Base-by-base conservation (phyloP, 2,797 vertebrate species). In the Pterois miles region DNA sequence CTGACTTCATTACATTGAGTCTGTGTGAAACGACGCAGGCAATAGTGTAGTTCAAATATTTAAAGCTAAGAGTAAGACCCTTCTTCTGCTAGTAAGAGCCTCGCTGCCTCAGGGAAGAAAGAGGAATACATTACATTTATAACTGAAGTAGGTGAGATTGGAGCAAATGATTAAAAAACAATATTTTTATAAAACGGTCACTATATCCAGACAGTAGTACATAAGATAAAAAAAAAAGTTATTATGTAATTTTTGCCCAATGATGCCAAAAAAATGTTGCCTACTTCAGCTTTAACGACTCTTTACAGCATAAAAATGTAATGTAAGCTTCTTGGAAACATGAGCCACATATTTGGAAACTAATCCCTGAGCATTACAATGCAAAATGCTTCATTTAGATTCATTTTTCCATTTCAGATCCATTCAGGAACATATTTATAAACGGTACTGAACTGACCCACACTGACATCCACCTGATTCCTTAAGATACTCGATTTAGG, bases 11-110 rank as follows among this genome's bases (percentile, higher is more conserved):
- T 83, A 72, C 63, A 82, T 72, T 70, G 67, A 68, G 74, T 67
- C 58, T 80, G 74, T 62, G 75, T 59, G 68, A 75, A 82, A 78
- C 58, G 57, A 76, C 43, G 59, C 56, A 1, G 18, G 54, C 67
- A 57, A 81, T 78, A 83, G 71, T 20, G 67, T 78, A 83, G 78
- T 74, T 89, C 68, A 88, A 89, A 91, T 86, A 89, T 89, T 89
- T 81, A 89, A 86, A 29, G 58, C 65, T 12, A 27, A n/a, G 70
- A 84, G 71, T 78, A 74, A 83, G 62, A 58, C 31, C 43, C 14
- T 18, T 68, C 36, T 5, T 56, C 31, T 74, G 68, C 62, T 57
- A 33, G 22, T 76, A 27, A 63, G 60, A 82, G 71, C 82, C 38
- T 6, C 38, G 18, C 8, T 0, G 76, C 78, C 70, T 59, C 56